Base-by-base conservation (phyloP, 2,113 vertebrate species). In the Suricata suricatta region DNA sequence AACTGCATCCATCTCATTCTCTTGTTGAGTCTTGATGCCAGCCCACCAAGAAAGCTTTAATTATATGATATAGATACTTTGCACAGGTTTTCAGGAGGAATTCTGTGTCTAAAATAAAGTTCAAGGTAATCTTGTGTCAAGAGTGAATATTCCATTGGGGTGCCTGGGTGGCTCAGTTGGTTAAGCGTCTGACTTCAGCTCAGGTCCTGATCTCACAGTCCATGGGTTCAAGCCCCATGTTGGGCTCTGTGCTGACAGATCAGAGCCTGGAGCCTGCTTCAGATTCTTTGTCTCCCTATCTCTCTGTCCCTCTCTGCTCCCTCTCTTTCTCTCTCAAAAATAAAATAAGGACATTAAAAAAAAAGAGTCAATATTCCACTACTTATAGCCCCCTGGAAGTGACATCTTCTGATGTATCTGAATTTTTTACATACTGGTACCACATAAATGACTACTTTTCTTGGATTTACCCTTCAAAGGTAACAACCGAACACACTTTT, bases 11-110 rank as follows among this genome's bases (percentile, higher is more conserved):
- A 33, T 91, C 5, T 77, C 25, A 85, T 50, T 50, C 52, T 89
- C 44, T 66, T 92, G 35, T 93, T 88, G 33, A 96, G 31, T 69
- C 7, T 93, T 84, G 68, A 91, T 44, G 11, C 5, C n/a, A 86
- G 27, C 5, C 80, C 27, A 93, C 27, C 12, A 4, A 96, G 27
- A 90, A 96, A 44, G 9, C 10, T 90, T 97, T 95, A 60, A 52
- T 84, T 91, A 82, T 85, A 41, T 31, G 19, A 7, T 13, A 6
- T 27, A 68, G 82, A 33, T 15, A 68, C 81, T 93, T 93, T 47
- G 7, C 17, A 44, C 38, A 68, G 52, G 16, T 44, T 80, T 88
- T 72, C 80, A 79, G 23, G 27, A 93, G 31, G n/a, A 41, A 77
- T 68, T 79, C 33, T 72, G 25, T 71, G 33, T 31, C 35, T 82